These are phyloP conservation scores for Urophycis tenuis DNA, from an alignment of 2,797 vertebrate genomes.

Conservation along the genomic window DNA sequence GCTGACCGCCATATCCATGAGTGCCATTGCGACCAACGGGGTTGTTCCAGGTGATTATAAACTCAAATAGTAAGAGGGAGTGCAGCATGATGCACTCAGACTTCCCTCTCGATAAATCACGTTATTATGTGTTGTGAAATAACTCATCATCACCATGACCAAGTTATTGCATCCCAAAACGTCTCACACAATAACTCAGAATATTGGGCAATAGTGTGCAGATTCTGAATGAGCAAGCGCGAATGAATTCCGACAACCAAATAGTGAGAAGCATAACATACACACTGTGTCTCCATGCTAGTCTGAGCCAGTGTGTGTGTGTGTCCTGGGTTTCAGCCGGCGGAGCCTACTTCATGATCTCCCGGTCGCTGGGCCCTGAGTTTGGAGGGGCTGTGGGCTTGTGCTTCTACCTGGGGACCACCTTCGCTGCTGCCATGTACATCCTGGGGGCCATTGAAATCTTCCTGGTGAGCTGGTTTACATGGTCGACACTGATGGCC, in stretches of 20 bases:
- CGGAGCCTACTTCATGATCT: slow-evolving; percentile 99
- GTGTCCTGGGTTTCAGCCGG: slow-evolving; percentile 74
- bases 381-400: slow-evolving; percentile 97
- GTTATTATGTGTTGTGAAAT: not conserved
- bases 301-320: not conserved
- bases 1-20: slow-evolving; percentile 99
- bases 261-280: not conserved
- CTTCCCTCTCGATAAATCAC: not conserved
- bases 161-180: not conserved
- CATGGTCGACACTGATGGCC: not conserved
- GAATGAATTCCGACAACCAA: not conserved
- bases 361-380: slow-evolving; percentile 93
- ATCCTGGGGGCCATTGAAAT: slow-evolving; percentile 97
- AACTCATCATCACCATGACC: not conserved
- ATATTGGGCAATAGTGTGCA: not conserved
- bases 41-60: slow-evolving; percentile 89
- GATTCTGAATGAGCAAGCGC: too few relatives aligned
- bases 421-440: slow-evolving; percentile 97
- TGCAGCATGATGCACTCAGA: not conserved
- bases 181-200: not conserved
- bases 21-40: slow-evolving; percentile 96
- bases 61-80: too few relatives aligned
- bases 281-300: not conserved
- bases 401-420: slow-evolving; percentile 97
- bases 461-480: slow-evolving; percentile 79